Evolutionary conservation across 2,797 vertebrate species (phyloP).

Genomic region (Muscicapa comitata): DNA sequence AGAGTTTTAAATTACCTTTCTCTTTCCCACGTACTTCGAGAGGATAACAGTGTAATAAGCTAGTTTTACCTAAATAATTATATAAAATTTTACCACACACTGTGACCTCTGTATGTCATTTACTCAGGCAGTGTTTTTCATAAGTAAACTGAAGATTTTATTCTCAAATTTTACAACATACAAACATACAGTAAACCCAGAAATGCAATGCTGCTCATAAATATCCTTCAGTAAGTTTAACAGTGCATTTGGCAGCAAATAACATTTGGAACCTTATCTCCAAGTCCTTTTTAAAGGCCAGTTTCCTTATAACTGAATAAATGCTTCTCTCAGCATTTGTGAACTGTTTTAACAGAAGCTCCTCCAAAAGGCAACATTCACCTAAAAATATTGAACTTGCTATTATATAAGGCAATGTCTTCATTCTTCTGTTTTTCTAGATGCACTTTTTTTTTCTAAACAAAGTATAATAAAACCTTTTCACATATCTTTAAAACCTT

Average conservation of each 20-base stretch:
- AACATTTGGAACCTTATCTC: neutral
- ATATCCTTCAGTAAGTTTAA: neutral
- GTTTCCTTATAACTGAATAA: neutral
- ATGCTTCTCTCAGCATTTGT: neutral
- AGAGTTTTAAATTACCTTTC: accelerated
- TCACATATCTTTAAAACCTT: neutral
- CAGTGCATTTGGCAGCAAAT: neutral
- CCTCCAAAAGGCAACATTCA: neutral
- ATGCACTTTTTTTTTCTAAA: neutral
- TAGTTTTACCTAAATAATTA: neutral
- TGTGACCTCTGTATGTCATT: neutral
- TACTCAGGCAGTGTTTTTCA: neutral
- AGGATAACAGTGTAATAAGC: accelerated
- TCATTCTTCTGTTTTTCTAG: neutral
- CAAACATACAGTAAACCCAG: neutral
- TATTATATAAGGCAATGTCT: neutral
- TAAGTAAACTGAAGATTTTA: neutral
- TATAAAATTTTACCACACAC: neutral
- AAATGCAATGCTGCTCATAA: neutral
- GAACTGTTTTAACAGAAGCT: neutral
- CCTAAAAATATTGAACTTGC: neutral
- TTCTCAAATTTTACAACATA: neutral
- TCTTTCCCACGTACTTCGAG: neutral
- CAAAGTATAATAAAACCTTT: neutral
- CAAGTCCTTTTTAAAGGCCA: neutral